A percentile compares a stretch with the other conserved stretches of the same genome.
phyloP scores from a whole-genome alignment of 1,140 invertebrate genomes.

The Nephila pilipes region DNA sequence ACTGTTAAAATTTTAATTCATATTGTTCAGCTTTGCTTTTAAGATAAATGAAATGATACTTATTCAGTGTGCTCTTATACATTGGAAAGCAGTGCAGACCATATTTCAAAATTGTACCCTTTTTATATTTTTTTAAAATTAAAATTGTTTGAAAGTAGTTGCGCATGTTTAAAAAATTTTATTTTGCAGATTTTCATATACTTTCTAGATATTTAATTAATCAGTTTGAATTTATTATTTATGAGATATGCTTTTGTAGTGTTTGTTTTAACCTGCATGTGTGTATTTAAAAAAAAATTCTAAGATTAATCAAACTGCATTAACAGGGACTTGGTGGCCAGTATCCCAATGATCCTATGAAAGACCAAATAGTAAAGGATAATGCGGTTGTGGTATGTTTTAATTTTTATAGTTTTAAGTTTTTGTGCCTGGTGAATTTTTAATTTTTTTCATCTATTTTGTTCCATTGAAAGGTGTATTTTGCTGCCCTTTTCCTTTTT shows the following conservation, averaged over 20 bases:
- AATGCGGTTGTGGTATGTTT: constrained; percentile 78
- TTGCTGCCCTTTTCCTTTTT: neutral
- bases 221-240: neutral
- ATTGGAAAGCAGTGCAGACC: neutral
- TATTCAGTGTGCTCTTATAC: too few species aligned
- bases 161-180: neutral
- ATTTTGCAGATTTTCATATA: constrained; percentile 21
- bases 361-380: constrained; percentile 79
- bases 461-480: neutral
- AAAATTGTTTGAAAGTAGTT: neutral
- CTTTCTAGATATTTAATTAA: neutral
- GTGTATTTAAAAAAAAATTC: neutral
- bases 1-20: too few species aligned
- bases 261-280: neutral
- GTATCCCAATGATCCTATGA: constrained; percentile 79
- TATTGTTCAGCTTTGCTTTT: too few species aligned
- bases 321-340: constrained; percentile 77
- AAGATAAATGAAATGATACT: too few species aligned
- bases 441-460: neutral
- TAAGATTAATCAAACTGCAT: constrained; percentile 62
- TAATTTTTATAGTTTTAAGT: constrained; percentile 47
- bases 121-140: neutral
- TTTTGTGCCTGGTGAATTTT: constrained; percentile 19
- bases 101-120: neutral
- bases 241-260: neutral